Percentiles rank a stretch among this genome's conserved stretches.
These are phyloP conservation scores for Chymomyza fuscimana DNA, from an alignment of 2,888 invertebrate species.

Conservation along the genomic window DNA sequence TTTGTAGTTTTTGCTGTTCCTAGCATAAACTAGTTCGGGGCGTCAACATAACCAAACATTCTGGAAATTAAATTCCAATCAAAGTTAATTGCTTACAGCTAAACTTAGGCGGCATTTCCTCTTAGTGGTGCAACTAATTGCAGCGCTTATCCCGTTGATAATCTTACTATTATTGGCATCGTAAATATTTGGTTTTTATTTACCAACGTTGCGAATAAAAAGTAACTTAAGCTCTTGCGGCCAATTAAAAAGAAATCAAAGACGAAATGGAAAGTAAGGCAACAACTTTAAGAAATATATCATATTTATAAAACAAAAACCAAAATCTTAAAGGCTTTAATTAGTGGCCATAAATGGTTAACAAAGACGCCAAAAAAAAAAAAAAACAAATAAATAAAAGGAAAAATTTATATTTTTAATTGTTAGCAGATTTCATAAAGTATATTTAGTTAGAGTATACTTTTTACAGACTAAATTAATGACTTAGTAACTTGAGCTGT, in stretches of 20 bases:
- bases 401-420: no score
- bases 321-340: slow-evolving; percentile 48
- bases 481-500: no score
- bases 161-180: background rate
- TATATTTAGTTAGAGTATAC: no score
- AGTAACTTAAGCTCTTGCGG: background rate
- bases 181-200: background rate
- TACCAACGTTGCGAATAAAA: background rate
- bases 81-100: background rate
- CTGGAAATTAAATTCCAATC: background rate
- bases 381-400: no score
- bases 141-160: background rate
- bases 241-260: background rate
- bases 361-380: slow-evolving; percentile 36
- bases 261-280: background rate
- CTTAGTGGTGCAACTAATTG: background rate
- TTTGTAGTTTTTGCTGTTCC: background rate
- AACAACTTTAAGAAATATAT: background rate
- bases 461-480: no score
- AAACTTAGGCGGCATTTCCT: no score
- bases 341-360: slow-evolving; percentile 43
- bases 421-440: no score
- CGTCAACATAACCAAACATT: background rate
- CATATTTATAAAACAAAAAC: background rate
- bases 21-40: background rate